These are phyloP conservation scores for Luidia sarsii DNA, from an alignment of 53 echinoderm and acorn worm genomes.

Conservation along the genomic window DNA sequence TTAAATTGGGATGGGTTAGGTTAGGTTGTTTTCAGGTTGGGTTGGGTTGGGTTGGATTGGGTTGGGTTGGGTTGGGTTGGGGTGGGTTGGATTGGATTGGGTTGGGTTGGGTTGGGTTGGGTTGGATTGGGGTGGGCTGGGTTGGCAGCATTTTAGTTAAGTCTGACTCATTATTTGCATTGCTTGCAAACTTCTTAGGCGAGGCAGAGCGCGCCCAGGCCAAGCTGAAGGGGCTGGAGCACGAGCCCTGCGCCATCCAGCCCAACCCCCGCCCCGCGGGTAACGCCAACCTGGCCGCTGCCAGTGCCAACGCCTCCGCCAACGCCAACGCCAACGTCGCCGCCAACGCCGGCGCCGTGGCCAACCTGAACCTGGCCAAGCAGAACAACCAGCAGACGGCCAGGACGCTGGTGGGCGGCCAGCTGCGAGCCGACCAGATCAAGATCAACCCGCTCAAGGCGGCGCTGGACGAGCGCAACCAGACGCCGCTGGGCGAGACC, in stretches of 20 bases:
- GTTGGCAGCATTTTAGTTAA: no score
- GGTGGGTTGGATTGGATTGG: no score
- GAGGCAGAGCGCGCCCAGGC: conserved; percentile 84
- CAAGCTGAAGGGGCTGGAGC: conserved; percentile 93
- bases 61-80: no score
- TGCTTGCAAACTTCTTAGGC: no score
- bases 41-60: no score
- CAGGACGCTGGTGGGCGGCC: conserved; percentile 65
- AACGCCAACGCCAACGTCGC: neutral
- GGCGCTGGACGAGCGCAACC: conserved; percentile 75
- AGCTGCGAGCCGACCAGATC: conserved; percentile 82
- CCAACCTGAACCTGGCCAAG: conserved; percentile 30
- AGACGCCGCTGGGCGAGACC: conserved; percentile 57
- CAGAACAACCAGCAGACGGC: conserved; percentile 77
- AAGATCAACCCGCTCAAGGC: conserved; percentile 87
- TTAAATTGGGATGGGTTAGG: no score
- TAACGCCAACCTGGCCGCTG: neutral
- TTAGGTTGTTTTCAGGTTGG: no score
- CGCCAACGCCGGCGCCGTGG: neutral
- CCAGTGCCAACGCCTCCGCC: neutral
- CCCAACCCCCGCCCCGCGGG: conserved; percentile 53
- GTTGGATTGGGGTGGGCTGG: no score
- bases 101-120: no score
- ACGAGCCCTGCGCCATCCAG: conserved; percentile 76
- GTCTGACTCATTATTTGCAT: no score